Evolutionary conservation across 2,113 vertebrate species (phyloP), one percentile per base, ranked within the genome.

Genomic region (Rhegmatorhina hoffmannsi): DNA sequence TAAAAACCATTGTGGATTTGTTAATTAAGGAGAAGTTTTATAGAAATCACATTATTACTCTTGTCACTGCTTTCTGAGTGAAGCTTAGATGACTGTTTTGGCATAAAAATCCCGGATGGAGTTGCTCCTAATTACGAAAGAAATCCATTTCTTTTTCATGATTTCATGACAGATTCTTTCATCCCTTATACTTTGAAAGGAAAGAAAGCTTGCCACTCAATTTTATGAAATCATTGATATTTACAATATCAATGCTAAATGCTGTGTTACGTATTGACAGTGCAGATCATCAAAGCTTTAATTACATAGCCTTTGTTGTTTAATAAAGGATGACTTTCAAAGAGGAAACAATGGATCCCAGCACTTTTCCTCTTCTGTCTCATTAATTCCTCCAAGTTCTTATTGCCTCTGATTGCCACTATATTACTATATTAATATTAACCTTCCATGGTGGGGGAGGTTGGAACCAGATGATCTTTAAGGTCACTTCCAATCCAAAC

Each of bases 41-140:
- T 33, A 91, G 23, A 72, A 87, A 80, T 55, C 28, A 55, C 1
- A 3, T 79, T 58, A 60, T 56, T 72, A n/a, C 26, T 72, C 15
- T 62, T 87, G 25, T 64, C 36, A 74, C 38, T 80, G 56, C 77
- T 88, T 91, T 85, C 63, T 59, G 53, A 87, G 25, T 79, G 66
- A 96, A 87, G 29, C 12, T 81, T 64, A 75, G 34, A 77, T 64
- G 29, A 64, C 38, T 53, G 24, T 84, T 96, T 96, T 82, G 58
- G 43, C 11, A 7, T 92, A 66, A 87, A 94, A 95, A 34, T 64
- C 10, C 3, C 5, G 31, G 28, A 52, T 47, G 9, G 26, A 55
- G 10, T 58, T 87, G 49, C 28, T 87, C n/a, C 73, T 95, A 17
- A 62, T 92, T 92, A 47, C 24, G 64, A 67, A 66, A 79, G 53